Percentiles rank a stretch among this genome's conserved stretches.
Evolutionary conservation across 2,888 invertebrate genomes (phyloP).

Genomic region (Melanostoma mellinum): DNA sequence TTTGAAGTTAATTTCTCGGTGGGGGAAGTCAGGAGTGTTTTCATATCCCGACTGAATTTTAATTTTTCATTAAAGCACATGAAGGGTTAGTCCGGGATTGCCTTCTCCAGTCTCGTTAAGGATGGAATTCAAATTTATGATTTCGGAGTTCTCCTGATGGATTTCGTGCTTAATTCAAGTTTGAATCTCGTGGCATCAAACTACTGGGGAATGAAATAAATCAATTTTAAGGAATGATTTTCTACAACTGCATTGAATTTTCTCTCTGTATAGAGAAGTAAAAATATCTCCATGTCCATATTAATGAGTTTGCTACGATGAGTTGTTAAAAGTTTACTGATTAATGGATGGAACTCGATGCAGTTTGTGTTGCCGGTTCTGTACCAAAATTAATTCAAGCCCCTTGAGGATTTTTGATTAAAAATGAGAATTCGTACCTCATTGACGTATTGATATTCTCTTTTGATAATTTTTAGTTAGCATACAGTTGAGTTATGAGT

Average conservation of each 20-base stretch:
- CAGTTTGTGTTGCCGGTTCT: not conserved
- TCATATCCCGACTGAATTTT: constrained; percentile 56
- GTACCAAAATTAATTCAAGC: not conserved
- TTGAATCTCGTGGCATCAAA: constrained; percentile 1
- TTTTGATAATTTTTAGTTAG: not conserved
- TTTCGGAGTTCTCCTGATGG: constrained; percentile 41
- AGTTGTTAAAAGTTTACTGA: constrained; percentile 11
- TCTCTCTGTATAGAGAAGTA: not conserved
- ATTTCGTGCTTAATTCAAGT: constrained; percentile 44
- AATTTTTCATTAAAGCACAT: constrained; percentile 58
- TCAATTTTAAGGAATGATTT: constrained; percentile 42
- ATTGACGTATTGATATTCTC: not conserved
- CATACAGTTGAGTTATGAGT: not conserved
- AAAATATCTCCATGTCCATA: constrained; percentile 6
- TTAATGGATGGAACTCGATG: constrained; percentile 25
- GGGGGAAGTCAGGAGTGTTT: constrained; percentile 45
- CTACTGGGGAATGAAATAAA: not conserved
- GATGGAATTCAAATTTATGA: constrained; percentile 55
- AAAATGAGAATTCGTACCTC: not conserved
- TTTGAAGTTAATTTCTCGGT: constrained; percentile 58
- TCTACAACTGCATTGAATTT: constrained; percentile 5
- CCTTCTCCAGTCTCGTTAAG: constrained; percentile 38
- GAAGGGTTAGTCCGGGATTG: constrained; percentile 29
- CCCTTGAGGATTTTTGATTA: not conserved
- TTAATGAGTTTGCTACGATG: constrained; percentile 22